Percentiles rank a stretch among this genome's conserved stretches.
These are phyloP conservation scores for Carcina quercana DNA, from an alignment of 2,888 invertebrate species.

Conservation along the genomic window DNA sequence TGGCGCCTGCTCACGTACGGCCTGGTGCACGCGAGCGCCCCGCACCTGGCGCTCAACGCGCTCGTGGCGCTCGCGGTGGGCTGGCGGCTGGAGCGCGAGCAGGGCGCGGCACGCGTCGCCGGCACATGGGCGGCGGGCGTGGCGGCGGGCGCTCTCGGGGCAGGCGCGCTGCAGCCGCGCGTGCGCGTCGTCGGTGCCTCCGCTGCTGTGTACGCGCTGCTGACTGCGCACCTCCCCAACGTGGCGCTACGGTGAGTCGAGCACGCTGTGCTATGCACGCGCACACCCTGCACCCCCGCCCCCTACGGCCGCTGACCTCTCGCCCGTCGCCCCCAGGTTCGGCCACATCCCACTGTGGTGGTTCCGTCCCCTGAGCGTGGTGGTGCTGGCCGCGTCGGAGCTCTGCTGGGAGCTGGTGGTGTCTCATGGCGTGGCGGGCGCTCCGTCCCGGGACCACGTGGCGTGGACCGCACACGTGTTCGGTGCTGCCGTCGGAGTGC, in stretches of 20 bases:
- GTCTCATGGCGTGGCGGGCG: slow-evolving; percentile 14
- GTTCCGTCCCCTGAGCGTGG: slow-evolving; percentile 75
- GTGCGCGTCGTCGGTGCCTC: slow-evolving; percentile 91
- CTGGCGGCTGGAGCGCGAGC: slow-evolving; percentile 78
- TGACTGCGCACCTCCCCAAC: slow-evolving; percentile 91
- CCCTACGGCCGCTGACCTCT: too few species aligned
- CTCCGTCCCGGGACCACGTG: slow-evolving; percentile 42
- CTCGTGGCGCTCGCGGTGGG: slow-evolving; percentile 66
- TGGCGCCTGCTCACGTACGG: slow-evolving; percentile 90
- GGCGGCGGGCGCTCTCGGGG: slow-evolving; percentile 83
- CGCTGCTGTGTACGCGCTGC: slow-evolving; percentile 91
- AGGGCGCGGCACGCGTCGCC: slow-evolving; percentile 81
- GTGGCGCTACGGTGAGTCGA: slow-evolving; percentile 76
- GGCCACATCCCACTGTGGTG: slow-evolving; percentile 64
- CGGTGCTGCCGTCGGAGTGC: slow-evolving; percentile 79
- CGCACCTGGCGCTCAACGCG: slow-evolving; percentile 84
- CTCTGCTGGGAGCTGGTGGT: slow-evolving; percentile 54
- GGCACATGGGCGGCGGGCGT: slow-evolving; percentile 85
- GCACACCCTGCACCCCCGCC: not conserved
- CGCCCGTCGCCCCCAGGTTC: slow-evolving; percentile 28
- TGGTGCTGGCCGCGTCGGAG: slow-evolving; percentile 78
- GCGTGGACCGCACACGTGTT: slow-evolving; percentile 83
- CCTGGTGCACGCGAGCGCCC: slow-evolving; percentile 83
- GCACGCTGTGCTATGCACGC: not conserved
- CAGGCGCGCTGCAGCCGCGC: slow-evolving; percentile 82